These are phyloP conservation scores for Sarcophaga subvicina DNA, from an alignment of 2,888 invertebrate genomes.

Conservation along the genomic window DNA sequence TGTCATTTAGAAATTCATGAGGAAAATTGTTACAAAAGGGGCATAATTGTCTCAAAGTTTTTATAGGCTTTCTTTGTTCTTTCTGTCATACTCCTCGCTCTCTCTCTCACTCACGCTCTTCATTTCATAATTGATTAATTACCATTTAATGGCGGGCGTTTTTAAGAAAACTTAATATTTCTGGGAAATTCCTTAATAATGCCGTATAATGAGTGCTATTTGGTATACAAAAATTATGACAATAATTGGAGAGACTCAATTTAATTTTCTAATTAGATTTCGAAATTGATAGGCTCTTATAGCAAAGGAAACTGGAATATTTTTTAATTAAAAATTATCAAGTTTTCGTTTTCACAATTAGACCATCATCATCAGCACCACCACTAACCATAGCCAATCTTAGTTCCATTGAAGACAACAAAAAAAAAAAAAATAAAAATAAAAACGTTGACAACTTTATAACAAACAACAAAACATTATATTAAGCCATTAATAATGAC, in stretches of 20 bases:
- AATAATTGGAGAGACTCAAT: background rate
- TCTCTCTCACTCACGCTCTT: background rate
- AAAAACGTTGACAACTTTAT: constrained; percentile 15
- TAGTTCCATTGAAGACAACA: background rate
- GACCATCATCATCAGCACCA: constrained; percentile 2
- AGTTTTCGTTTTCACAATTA: constrained; percentile 48
- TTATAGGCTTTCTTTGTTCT: constrained; percentile 3
- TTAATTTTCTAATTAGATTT: too few species aligned
- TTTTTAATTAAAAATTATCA: too few species aligned
- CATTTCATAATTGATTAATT: constrained; percentile 51
- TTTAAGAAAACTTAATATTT: constrained; percentile 51
- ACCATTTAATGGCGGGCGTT: constrained; percentile 43
- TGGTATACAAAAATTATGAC: background rate
- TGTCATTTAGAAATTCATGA: constrained; percentile 37
- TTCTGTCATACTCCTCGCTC: background rate
- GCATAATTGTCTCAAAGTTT: background rate
- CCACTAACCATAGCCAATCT: constrained; percentile 19
- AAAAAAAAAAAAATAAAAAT: constrained; percentile 11
- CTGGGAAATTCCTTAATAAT: constrained; percentile 42
- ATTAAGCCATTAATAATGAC: constrained; percentile 42
- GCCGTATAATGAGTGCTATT: background rate
- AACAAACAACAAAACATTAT: constrained; percentile 14
- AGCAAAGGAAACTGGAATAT: too few species aligned
- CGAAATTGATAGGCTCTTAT: too few species aligned
- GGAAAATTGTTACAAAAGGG: constrained; percentile 49